Evolutionary conservation across 2,888 invertebrate species (phyloP), one percentile per base, ranked within the genome.

Genomic region (Eristalis intricaria): DNA sequence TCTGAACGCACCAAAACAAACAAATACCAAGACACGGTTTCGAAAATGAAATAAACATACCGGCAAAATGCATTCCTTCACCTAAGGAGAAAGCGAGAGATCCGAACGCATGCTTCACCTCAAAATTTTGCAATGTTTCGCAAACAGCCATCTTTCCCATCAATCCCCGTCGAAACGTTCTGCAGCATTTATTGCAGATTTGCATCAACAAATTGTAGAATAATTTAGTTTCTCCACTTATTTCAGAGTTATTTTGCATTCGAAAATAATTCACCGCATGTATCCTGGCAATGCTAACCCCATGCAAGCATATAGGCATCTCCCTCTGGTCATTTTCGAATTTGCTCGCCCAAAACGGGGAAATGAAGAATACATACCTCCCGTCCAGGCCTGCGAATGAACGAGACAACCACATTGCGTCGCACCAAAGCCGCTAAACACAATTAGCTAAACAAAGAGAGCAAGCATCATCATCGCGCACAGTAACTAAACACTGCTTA

Each of bases 21-120:
- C 58, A 66, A 66, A 68, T 19, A 22, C 29, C 58, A 35, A 1
- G 23, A 60, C 8, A 5, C n/a, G 19, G 8, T 23, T 83, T 83
- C 77, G 83, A 83, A 82, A 13, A 82, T 82, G 82, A 82, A 82
- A 83, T 63, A 83, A 83, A 83, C 77, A 83, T 83, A 77, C 83
- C 83, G 83, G 83, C 83, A 19, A 82, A 82, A 70, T 71, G 64
- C 26, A 19, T 60, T 58, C 71, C 43, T 19, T 60, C 26, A 26
- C 19, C 10, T 43, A 69, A 61, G 29, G 74, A 64, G 80, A n/a
- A n/a, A 63, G 5, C 13, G 35, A 50, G 50, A 50, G 19, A 7
- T 50, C 50, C 4, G 19, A 50, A 19, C 8, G 50, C 50, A 19
- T 50, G 50, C 19, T 32, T 32, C 8, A 8, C 32, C 10, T 50